Evolutionary conservation across 1,140 invertebrate genomes (phyloP).

Genomic region (Zaprionus capensis): DNA sequence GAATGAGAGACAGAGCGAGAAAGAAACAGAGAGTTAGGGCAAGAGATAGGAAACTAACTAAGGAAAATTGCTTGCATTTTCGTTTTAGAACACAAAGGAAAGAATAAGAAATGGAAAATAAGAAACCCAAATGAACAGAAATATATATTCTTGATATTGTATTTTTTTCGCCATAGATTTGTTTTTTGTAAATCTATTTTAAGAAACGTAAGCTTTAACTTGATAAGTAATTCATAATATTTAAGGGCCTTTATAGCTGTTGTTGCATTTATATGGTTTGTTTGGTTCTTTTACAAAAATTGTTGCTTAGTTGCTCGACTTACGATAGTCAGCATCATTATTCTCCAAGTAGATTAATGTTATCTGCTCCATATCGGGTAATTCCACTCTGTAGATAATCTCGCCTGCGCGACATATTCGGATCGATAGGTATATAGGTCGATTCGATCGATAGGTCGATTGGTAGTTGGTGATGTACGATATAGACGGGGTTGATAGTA

Average conservation of each 20-base stretch:
- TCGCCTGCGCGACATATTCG: conserved; percentile 86
- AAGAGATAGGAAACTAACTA: conserved; percentile 40
- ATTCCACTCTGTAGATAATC: conserved; percentile 95
- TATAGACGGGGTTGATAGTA: conserved; percentile 43
- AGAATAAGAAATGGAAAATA: conserved; percentile 20
- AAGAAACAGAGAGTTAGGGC: conserved; percentile 17
- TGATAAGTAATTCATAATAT: conserved; percentile 37
- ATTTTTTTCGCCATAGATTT: conserved; percentile 18
- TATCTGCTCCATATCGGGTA: conserved; percentile 95
- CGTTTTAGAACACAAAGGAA: conserved; percentile 29
- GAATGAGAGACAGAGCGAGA: conserved; percentile 38
- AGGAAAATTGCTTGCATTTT: conserved; percentile 45
- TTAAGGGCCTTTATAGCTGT: conserved; percentile 57
- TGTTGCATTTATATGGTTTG: conserved; percentile 52
- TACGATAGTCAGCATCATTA: conserved; percentile 88
- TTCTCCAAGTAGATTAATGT: conserved; percentile 95
- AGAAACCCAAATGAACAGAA: conserved; percentile 30
- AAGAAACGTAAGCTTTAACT: conserved; percentile 56
- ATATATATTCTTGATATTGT: conserved; percentile 60
- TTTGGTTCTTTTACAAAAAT: conserved; percentile 61
- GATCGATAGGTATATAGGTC: conserved; percentile 45
- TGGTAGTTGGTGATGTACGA: conserved; percentile 52
- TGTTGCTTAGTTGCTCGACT: conserved; percentile 86
- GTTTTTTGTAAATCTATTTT: conserved; percentile 28
- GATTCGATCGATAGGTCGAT: conserved; percentile 48